Conservation (phyloP, 2,797 vertebrate species). For the Craterocephalus amniculus region DNA sequence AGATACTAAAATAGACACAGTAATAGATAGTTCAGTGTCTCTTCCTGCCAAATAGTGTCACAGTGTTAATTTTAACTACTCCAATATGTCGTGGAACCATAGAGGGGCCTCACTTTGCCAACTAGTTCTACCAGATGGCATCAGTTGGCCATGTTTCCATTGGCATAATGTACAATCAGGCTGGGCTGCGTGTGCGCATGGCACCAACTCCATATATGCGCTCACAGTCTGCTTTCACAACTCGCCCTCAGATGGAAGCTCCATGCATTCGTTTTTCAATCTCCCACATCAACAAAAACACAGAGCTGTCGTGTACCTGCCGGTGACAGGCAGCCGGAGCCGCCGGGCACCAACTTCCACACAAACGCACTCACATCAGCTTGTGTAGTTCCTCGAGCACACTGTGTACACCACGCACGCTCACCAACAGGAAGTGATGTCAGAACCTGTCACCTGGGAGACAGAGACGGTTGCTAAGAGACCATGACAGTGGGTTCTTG, state of each 20-base stretch:
- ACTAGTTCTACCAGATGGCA: constrained; percentile 85
- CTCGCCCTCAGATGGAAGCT: background rate
- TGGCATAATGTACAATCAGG: constrained; percentile 73
- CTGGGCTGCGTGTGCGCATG: constrained; percentile 65
- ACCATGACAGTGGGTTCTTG: constrained; percentile 85
- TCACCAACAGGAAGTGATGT: constrained; percentile 85
- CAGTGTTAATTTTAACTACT: constrained; percentile 87
- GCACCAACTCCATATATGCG: constrained; percentile 40
- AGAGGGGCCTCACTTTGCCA: constrained; percentile 75
- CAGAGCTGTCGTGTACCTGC: background rate
- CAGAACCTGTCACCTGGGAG: constrained; percentile 83
- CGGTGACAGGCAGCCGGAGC: background rate
- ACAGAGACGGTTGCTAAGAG: constrained; percentile 86
- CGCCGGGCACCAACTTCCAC: constrained; percentile 32
- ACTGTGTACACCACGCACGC: constrained; percentile 56
- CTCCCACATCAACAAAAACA: constrained; percentile 2
- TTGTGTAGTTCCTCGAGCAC: constrained; percentile 34
- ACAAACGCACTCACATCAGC: background rate
- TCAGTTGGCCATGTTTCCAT: constrained; percentile 78
- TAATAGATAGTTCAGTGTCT: constrained; percentile 69
- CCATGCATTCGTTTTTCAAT: constrained; percentile 13
- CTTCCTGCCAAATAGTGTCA: constrained; percentile 83
- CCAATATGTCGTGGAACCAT: constrained; percentile 83
- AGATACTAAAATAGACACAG: constrained; percentile 71
- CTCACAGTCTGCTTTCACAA: constrained; percentile 41